phyloP scores from a whole-genome alignment of 2,797 vertebrate species.

The Dryobates pubescens region DNA sequence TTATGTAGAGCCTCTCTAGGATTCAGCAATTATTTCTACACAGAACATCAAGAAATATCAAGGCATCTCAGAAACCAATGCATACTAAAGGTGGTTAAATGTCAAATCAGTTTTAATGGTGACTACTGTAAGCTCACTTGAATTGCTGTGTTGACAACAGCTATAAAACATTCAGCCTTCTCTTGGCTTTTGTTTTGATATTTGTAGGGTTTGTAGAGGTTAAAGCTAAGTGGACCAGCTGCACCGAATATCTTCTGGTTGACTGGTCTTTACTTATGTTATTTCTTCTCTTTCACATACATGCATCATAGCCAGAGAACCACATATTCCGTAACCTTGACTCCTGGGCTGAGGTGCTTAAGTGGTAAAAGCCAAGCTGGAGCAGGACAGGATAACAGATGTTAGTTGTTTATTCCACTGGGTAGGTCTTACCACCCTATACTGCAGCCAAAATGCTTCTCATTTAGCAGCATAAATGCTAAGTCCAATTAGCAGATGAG shows the following conservation, averaged over 20 bases:
- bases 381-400: slow-evolving; percentile 84
- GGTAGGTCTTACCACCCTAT: slow-evolving; percentile 79
- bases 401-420: slow-evolving; percentile 83
- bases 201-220: slow-evolving; percentile 68
- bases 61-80: not conserved
- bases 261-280: slow-evolving; percentile 63
- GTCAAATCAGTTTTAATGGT: slow-evolving; percentile 11
- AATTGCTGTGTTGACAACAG: slow-evolving; percentile 11
- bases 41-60: slow-evolving; percentile 1
- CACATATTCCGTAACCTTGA: slow-evolving; percentile 79
- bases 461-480: slow-evolving; percentile 82
- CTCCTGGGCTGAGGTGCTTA: slow-evolving; percentile 76
- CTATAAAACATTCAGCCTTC: slow-evolving; percentile 6
- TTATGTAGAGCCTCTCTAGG: not conserved
- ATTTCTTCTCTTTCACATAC: slow-evolving; percentile 60
- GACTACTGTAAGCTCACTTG: not conserved
- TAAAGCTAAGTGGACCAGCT: slow-evolving; percentile 73
- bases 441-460: slow-evolving; percentile 82
- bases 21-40: slow-evolving; percentile 16
- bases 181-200: slow-evolving; percentile 58
- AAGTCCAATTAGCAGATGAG: slow-evolving; percentile 80
- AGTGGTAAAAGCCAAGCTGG: slow-evolving; percentile 81
- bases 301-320: slow-evolving; percentile 71
- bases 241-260: slow-evolving; percentile 64
- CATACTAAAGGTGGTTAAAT: slow-evolving; percentile 4